phyloP scores from a whole-genome alignment of 2,113 vertebrate genomes.

The Aleadryas rufinucha region DNA sequence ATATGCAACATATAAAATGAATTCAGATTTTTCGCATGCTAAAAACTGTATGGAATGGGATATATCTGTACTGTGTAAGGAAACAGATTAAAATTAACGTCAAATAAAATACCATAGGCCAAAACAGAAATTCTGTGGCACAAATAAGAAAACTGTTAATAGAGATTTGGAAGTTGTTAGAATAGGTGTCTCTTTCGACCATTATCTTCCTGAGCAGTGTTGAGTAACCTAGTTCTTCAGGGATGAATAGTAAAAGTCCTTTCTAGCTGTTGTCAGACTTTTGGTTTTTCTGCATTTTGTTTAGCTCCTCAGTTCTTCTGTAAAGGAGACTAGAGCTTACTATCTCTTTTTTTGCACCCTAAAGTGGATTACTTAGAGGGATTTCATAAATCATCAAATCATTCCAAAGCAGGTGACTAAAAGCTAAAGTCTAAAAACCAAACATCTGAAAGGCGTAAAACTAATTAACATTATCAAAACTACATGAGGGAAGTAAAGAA shows the following conservation, averaged over 20 bases:
- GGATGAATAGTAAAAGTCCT: background rate
- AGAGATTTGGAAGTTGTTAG: background rate
- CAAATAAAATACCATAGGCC: background rate
- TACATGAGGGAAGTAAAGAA: background rate
- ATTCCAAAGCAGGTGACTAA: background rate
- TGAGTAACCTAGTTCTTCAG: background rate
- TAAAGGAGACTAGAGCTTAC: background rate
- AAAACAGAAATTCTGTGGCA: background rate
- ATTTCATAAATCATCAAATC: background rate
- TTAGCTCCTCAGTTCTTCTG: background rate
- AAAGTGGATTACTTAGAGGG: background rate
- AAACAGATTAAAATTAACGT: background rate
- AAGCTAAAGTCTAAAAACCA: background rate
- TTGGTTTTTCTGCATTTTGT: background rate
- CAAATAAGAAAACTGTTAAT: background rate
- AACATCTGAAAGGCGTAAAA: background rate
- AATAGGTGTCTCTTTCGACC: background rate
- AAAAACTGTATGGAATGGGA: background rate
- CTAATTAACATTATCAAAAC: background rate
- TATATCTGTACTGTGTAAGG: background rate
- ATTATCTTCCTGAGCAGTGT: background rate
- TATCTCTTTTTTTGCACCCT: background rate
- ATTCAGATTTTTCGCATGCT: background rate
- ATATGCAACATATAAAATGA: background rate
- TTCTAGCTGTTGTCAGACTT: background rate